phyloP scores from a whole-genome alignment of 2,113 vertebrate genomes.

The Hylia prasina region DNA sequence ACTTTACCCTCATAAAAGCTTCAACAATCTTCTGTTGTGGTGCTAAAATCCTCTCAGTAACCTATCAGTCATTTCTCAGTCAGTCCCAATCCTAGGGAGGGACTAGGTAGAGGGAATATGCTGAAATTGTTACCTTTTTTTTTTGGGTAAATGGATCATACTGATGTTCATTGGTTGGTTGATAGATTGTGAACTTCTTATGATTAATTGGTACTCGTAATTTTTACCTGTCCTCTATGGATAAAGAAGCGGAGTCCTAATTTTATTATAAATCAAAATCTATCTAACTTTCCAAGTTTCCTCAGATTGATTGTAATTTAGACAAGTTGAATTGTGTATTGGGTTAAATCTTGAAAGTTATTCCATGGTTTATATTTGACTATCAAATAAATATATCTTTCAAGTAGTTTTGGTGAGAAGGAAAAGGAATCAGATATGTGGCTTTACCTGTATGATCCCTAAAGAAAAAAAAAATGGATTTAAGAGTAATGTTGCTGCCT shows the following conservation, averaged over 20 bases:
- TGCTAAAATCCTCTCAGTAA: not conserved
- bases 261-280: not conserved
- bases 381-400: not conserved
- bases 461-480: not conserved
- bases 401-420: not conserved
- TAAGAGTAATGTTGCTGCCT: not conserved
- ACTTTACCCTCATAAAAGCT: not conserved
- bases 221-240: not conserved
- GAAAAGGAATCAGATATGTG: not conserved
- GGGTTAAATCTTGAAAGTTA: not conserved
- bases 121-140: not conserved
- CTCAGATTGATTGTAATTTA: not conserved
- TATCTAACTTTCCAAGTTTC: not conserved
- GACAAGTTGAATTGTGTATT: not conserved
- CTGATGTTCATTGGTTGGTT: not conserved
- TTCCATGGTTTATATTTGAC: not conserved
- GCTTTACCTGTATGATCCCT: not conserved
- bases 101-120: not conserved
- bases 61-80: not conserved
- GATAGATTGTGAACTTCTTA: not conserved
- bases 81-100: not conserved
- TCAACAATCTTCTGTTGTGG: not conserved
- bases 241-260: not conserved
- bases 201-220: not conserved
- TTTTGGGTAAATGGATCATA: not conserved